These are phyloP conservation scores for Allophyes oxyacanthae DNA, from an alignment of 2,888 invertebrate species.

Conservation along the genomic window DNA sequence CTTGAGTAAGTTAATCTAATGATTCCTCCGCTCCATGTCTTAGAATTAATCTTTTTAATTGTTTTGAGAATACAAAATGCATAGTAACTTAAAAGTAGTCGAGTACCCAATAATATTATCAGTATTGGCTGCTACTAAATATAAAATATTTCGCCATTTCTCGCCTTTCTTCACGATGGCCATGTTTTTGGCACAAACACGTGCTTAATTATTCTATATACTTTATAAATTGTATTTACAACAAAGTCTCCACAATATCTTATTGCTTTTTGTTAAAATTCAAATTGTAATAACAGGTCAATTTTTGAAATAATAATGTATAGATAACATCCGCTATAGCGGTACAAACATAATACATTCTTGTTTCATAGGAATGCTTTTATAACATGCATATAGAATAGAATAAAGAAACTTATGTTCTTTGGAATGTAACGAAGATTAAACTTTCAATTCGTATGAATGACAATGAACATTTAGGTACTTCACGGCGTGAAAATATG, in stretches of 20 bases:
- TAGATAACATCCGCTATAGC: constrained; percentile 63
- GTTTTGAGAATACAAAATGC: constrained; percentile 9
- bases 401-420: constrained; percentile 75
- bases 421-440: constrained; percentile 87
- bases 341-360: constrained; percentile 74
- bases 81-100: constrained; percentile 17
- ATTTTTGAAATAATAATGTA: constrained; percentile 55
- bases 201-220: constrained; percentile 75
- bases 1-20: no score
- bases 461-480: constrained; percentile 49
- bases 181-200: constrained; percentile 61
- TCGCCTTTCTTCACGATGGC: constrained; percentile 27
- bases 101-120: constrained; percentile 14
- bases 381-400: constrained; percentile 68
- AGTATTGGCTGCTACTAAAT: constrained; percentile 23
- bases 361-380: constrained; percentile 79
- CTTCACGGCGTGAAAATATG: constrained; percentile 44
- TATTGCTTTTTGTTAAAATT: constrained; percentile 80
- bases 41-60: no score
- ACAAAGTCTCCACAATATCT: constrained; percentile 77
- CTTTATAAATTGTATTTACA: constrained; percentile 73
- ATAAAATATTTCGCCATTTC: constrained; percentile 21
- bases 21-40: no score
- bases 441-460: constrained; percentile 50
- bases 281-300: constrained; percentile 55